Conservation (phyloP, 1,140 invertebrate species). For the Bombyx mori region DNA sequence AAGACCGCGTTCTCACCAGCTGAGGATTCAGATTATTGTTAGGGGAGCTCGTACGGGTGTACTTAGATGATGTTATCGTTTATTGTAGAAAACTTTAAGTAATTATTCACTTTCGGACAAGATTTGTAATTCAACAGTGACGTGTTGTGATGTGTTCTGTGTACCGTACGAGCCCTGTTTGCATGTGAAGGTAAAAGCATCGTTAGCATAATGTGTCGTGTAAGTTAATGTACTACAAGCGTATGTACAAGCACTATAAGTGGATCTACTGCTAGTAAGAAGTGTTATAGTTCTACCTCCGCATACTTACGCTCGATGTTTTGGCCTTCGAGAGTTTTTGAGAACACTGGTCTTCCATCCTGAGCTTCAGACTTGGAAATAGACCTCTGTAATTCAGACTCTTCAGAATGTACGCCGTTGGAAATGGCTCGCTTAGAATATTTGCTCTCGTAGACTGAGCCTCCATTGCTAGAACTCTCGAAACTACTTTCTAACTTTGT, state of each 20-base stretch:
- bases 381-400: constrained; percentile 34
- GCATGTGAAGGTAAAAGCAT: constrained; percentile 16
- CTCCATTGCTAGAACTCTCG: constrained; percentile 46
- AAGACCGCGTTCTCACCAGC: constrained; percentile 90
- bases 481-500: constrained; percentile 50
- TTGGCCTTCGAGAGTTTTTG: constrained; percentile 81
- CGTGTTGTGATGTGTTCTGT: constrained; percentile 9
- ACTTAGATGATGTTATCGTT: constrained; percentile 5
- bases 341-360: constrained; percentile 77
- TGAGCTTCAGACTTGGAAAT: constrained; percentile 47
- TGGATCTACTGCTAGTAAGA: constrained; percentile 39
- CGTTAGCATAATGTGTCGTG: constrained; percentile 55
- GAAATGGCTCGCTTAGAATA: constrained; percentile 40
- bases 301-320: constrained; percentile 83
- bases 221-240: constrained; percentile 60
- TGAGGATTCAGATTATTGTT: constrained; percentile 63
- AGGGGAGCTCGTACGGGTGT: constrained; percentile 40
- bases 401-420: constrained; percentile 37
- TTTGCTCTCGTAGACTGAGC: constrained; percentile 46
- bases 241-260: constrained; percentile 61
- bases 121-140: constrained; percentile 28
- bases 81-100: background rate
- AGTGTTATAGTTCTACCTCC: constrained; percentile 23
- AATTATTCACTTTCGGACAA: background rate
- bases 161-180: constrained; percentile 36